phyloP scores from a whole-genome alignment of 2,797 vertebrate genomes.

The Malacoraja senta region DNA sequence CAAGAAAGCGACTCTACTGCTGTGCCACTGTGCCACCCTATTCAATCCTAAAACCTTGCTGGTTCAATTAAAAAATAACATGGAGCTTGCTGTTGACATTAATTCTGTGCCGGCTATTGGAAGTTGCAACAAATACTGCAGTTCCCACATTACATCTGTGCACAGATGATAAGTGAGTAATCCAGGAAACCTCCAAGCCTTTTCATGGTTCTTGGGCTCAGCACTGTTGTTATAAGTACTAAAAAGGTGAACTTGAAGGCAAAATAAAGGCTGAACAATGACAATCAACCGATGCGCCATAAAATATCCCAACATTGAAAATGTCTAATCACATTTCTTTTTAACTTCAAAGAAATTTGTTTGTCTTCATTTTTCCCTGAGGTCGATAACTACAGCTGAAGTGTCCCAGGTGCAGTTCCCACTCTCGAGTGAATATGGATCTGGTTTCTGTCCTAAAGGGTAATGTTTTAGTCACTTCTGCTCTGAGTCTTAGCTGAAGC shows the following conservation, averaged over 20 bases:
- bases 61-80: neutral
- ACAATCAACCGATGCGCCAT: neutral
- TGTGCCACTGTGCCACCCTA: no score
- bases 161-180: neutral
- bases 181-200: neutral
- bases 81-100: neutral
- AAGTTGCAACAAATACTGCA: neutral
- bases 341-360: neutral
- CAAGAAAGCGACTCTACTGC: no score
- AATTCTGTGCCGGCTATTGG: neutral
- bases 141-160: neutral
- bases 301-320: neutral
- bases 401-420: slow-evolving; percentile 8
- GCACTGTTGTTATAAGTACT: neutral
- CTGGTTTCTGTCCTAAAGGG: slow-evolving; percentile 20
- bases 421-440: neutral
- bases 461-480: neutral
- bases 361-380: neutral
- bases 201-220: neutral
- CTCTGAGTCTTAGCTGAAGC: neutral
- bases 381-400: neutral
- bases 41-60: neutral
- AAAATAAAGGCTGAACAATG: neutral
- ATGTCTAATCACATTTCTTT: neutral
- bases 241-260: neutral